Evolutionary conservation across 1,140 invertebrate species (phyloP), one percentile per base, ranked within the genome.

Genomic region (Eurosta solidaginis): DNA sequence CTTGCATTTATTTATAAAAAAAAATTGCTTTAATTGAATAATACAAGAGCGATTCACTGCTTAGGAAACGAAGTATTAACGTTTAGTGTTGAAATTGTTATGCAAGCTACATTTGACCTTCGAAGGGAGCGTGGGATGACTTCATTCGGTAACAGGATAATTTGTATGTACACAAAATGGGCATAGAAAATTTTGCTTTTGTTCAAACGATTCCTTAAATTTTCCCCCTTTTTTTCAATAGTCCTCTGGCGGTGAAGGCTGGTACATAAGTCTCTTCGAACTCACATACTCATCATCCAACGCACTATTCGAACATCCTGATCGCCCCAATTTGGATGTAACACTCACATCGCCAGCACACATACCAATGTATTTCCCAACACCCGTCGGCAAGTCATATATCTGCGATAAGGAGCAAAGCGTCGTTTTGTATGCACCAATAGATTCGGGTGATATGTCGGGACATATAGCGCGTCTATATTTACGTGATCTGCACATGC

Each of bases 331-430:
- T 0, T 78, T 90, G 10, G 83, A 86, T 27, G 89, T 91, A 5
- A 90, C 90, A 74, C 82, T 94, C 45, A 91, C 89, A 1, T 92
- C 92, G 1, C 90, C 89, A 0, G 83, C 89, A 7, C 90, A 91
- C 77, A 89, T 89, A 20, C 88, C 91, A 1, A 91, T 93, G 83
- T 85, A 95, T 50, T 96, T 96, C 81, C 92, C 93, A 1, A 96
- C 95, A 0, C 95, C 94, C 0, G 93, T 96, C 17, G 94, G 95
- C 5, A 94, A 95, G 83, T 95, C 95, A 0, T 96, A 93, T 82
- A 89, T 91, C 14, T 97, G 95, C 82, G 88, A 90, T 63, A 90
- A 92, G 29, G 94, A 95, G 86, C 83, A 87, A 79, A 82, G 80
- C 27, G 84, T 88, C 27, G 78, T 85, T 14, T 80, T 88, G 79